Percentiles rank a stretch among this genome's conserved stretches.
These are phyloP conservation scores for Ditula angustiorana DNA, from an alignment of 2,888 invertebrate species.

Conservation along the genomic window DNA sequence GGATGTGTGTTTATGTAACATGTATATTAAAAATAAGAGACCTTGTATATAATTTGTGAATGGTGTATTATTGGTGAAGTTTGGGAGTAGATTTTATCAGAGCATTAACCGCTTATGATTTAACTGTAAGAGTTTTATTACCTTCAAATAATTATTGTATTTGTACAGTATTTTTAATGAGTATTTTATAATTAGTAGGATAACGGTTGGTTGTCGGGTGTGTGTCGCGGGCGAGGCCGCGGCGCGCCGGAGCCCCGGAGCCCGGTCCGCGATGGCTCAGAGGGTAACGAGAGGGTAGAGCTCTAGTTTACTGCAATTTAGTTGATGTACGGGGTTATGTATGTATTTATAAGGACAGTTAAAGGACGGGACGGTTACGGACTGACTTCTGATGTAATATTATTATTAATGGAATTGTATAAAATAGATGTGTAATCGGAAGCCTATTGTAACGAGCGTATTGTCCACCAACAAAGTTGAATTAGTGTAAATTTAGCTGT, in stretches of 20 bases:
- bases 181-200: conserved; percentile 76
- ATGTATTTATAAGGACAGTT: conserved; percentile 72
- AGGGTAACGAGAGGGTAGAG: conserved; percentile 78
- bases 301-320: conserved; percentile 76
- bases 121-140: conserved; percentile 76
- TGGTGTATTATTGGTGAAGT: conserved; percentile 76
- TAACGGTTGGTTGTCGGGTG: conserved; percentile 48
- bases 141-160: conserved; percentile 80
- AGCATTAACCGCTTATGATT: conserved; percentile 73
- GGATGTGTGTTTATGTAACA: conserved; percentile 83
- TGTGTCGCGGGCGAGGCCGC: conserved; percentile 41
- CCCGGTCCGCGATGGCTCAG: conserved; percentile 65
- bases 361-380: conserved; percentile 72
- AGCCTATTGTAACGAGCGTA: conserved; percentile 73
- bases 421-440: conserved; percentile 75
- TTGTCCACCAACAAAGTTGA: conserved; percentile 80
- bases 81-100: conserved; percentile 67
- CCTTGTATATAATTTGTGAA: conserved; percentile 83
- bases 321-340: conserved; percentile 77
- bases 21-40: conserved; percentile 75
- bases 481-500: conserved; percentile 78
- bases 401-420: conserved; percentile 79
- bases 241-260: conserved; percentile 33
- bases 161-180: conserved; percentile 85
- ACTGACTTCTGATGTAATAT: conserved; percentile 82